Percentiles rank a stretch among this genome's conserved stretches.
phyloP scores from a whole-genome alignment of 1,140 invertebrate species.

The Tetramorium parvispinum region DNA sequence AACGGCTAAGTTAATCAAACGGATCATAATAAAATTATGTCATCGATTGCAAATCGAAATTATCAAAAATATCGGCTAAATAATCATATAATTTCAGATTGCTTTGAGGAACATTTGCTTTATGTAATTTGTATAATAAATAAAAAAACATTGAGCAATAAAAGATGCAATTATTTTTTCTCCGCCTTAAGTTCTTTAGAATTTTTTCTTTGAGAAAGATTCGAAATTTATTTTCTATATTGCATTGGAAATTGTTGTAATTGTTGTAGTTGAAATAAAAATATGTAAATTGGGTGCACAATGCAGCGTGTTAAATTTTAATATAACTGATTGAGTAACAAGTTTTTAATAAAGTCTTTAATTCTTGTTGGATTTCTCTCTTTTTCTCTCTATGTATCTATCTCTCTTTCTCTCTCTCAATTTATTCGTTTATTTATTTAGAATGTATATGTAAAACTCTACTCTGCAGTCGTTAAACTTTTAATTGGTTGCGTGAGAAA shows the following conservation, averaged over 20 bases:
- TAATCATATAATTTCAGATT: not conserved
- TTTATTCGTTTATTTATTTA: slow-evolving; percentile 37
- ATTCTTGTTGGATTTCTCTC: not conserved
- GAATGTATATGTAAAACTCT: not conserved
- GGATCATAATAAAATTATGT: not conserved
- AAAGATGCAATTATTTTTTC: not conserved
- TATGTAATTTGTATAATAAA: not conserved
- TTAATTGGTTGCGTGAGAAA: slow-evolving; percentile 45
- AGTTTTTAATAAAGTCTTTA: not conserved
- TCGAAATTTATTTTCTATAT: slow-evolving; percentile 19
- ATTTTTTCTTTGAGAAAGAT: not conserved
- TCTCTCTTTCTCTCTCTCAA: not conserved
- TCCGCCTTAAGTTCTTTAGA: not conserved
- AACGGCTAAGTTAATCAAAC: not conserved
- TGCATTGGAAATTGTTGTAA: no score
- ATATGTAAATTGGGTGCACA: slow-evolving; percentile 27
- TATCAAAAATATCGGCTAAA: not conserved
- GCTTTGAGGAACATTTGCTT: not conserved
- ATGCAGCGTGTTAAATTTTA: slow-evolving; percentile 23
- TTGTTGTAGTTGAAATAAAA: not conserved
- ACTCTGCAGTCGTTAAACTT: slow-evolving; percentile 24
- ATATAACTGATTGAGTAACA: slow-evolving; percentile 16
- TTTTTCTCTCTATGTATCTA: not conserved
- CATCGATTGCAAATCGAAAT: not conserved
- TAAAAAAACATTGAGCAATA: not conserved